Base-by-base conservation (phyloP, 2,797 vertebrate genomes). In the Brachyalestes nurse region DNA sequence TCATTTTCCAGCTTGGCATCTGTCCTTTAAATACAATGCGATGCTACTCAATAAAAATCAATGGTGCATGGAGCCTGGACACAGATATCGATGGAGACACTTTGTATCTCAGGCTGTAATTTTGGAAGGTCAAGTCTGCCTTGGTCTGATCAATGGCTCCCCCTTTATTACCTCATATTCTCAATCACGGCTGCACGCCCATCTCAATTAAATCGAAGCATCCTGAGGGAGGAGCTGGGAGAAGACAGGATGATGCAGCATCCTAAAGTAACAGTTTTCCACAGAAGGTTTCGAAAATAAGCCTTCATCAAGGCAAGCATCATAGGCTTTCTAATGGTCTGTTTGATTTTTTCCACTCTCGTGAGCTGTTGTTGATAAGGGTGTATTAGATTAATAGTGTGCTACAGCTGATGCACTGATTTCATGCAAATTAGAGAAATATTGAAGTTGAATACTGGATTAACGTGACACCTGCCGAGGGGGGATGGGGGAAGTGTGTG, bases 101-200 rank as follows among this genome's bases (percentile, higher is more conserved):
- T 81, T 82, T 85, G 81, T 80, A 87, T 88, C 86, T 86, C 84
- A 66, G 72, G 75, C 88, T 79, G 78, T 81, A 84, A 77, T 88
- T 80, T 84, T 80, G 84, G 84, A 90, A 89, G 84, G 88, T 91
- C 88, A 90, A 83, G 81, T 86, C 87, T 86, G 71, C 72, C 83
- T 70, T 80, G 85, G 42, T 58, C 65, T 86, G 83, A 93, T 93
- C 92, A 89, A 92, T 93, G 89, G 91, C 87, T 92, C 81, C 80
- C 23, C 84, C 53, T 83, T 84, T 86, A 87, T 86, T 80, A 86
- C 74, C 65, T 75, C 34, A 79, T 75, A 62, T 80, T 77, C 82
- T 80, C 61, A 34, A 70, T 72, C 42, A 38, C 84, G n/a, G 23
- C 49, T 72, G 60, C 65, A 14, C 47, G 77, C 57, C 86, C 49